A percentile compares a stretch with the other conserved stretches of the same genome.
Evolutionary conservation across 2,797 vertebrate genomes (phyloP).

Genomic region (Chelmon rostratus): DNA sequence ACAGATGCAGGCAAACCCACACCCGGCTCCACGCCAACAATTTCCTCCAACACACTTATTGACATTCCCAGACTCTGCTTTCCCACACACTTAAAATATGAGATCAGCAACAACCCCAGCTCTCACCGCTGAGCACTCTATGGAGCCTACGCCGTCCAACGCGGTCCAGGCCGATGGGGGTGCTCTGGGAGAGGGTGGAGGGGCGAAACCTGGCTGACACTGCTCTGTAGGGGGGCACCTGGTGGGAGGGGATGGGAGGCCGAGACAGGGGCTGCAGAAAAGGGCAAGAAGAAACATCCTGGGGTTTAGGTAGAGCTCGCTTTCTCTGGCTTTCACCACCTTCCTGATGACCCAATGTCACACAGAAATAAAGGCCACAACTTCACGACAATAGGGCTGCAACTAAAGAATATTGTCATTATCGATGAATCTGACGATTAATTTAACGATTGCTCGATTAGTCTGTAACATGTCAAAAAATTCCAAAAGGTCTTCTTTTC

Average conservation of each 20-base stretch:
- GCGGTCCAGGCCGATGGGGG: constrained; percentile 94
- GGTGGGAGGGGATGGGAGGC: constrained; percentile 93
- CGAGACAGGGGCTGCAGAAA: constrained; percentile 85
- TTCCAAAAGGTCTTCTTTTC: no score
- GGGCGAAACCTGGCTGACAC: constrained; percentile 94
- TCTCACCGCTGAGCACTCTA: constrained; percentile 86
- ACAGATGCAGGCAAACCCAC: constrained; percentile 34
- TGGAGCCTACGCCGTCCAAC: constrained; percentile 89
- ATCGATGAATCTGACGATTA: no score
- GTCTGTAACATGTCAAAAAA: no score
- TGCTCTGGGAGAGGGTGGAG: constrained; percentile 94
- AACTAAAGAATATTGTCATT: no score
- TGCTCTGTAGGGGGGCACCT: constrained; percentile 94
- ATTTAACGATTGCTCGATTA: not conserved
- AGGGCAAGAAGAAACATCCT: constrained; percentile 38
- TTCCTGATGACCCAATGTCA: not conserved
- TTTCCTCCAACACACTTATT: constrained; percentile 45
- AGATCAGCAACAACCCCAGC: constrained; percentile 34
- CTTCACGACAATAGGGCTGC: no score
- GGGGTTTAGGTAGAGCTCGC: constrained; percentile 41
- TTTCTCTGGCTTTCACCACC: constrained; percentile 10
- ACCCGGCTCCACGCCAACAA: constrained; percentile 28
- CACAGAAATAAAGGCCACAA: constrained; percentile 10
- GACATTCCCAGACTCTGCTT: constrained; percentile 58
- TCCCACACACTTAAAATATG: constrained; percentile 40